Evolutionary conservation across 1,140 invertebrate species (phyloP), one percentile per base, ranked within the genome.

Genomic region (Neuroterus valhalla): DNA sequence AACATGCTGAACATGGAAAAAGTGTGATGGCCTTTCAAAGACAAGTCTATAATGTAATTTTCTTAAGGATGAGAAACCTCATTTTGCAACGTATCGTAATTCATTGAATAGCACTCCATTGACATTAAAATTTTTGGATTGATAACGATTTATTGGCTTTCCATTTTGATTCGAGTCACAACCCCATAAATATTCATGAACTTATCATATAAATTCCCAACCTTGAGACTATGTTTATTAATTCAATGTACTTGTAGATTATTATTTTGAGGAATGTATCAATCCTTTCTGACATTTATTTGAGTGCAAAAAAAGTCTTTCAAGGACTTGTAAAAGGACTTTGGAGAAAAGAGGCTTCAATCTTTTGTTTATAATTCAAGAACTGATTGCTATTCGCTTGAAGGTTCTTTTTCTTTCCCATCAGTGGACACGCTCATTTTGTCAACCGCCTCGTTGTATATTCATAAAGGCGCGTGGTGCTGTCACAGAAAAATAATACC

Each of bases 401-500:
- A 48, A 48, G 17, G 5, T 48, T 48, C 1, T 48, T 48, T 48
- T 48, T 48, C 46, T 2, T 48, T 48, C n/a, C 0, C 46, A n/a
- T 48, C n/a, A n/a, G 17, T 48, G 46, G 46, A n/a, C 46, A 48
- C 46, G 17, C 46, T 38, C 31, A 38, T 8, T 38, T 38, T 38
- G 31, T 38, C 8, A 48, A 48, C 46, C 4, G 14, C 0, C 46
- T 48, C 17, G n/a, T 48, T 48, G n/a, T 48, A 19, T 48, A 48
- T 48, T 48, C 46, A 48, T 48, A 48, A 48, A 48, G 46, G n/a
- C 46, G 46, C 46, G 4, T 48, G 46, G 14, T 48, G 15, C 46
- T n/a, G 46, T 48, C 46, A 48, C 46, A 48, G 46, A 48, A 48
- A 48, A 48, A 48, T 48, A 48, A 48, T 48, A 48, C 46, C 46